phyloP scores from a whole-genome alignment of 1,140 invertebrate species.

The Papilio helenus region DNA sequence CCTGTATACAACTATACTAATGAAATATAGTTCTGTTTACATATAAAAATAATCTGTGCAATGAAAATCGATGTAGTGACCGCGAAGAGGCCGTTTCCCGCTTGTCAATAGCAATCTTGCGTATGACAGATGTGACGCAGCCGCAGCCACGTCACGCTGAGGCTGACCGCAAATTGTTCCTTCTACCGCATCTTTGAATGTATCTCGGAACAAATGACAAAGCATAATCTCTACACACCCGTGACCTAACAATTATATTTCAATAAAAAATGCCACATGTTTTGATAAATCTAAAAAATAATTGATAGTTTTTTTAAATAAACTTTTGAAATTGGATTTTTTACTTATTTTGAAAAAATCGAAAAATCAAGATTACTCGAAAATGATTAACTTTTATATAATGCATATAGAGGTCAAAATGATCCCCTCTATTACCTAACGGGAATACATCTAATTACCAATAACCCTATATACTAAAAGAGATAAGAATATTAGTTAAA shows the following conservation, averaged over 20 bases:
- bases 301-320: no score
- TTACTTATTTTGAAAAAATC: no score
- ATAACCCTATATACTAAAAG: background rate
- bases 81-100: background rate
- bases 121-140: background rate
- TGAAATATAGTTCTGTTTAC: no score
- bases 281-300: no score
- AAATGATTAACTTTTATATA: no score
- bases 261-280: no score
- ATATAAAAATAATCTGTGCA: background rate
- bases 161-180: slow-evolving; percentile 14
- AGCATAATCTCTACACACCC: background rate
- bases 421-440: no score
- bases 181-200: slow-evolving; percentile 3
- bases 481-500: background rate
- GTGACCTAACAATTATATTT: background rate
- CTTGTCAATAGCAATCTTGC: background rate
- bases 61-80: slow-evolving; percentile 1
- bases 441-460: no score
- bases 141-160: background rate
- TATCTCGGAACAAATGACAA: background rate
- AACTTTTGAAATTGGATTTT: no score
- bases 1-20: no score
- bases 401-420: no score
- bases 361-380: no score